Evolutionary conservation across 2,888 invertebrate genomes (phyloP).

Genomic region (Lutraria lutraria): DNA sequence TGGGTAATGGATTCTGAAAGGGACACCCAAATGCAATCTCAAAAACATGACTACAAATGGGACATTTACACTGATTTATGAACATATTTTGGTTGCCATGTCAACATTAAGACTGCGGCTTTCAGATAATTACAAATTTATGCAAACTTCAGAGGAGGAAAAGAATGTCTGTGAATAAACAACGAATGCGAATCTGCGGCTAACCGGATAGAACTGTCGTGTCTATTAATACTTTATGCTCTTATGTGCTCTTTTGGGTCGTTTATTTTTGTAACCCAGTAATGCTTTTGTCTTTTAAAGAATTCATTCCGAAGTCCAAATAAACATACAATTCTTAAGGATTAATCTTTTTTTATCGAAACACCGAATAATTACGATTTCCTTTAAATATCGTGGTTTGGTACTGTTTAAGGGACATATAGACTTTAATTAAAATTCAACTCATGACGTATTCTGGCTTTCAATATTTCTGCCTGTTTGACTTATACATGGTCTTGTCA

Average conservation of each 20-base stretch:
- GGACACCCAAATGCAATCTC: conserved; percentile 47
- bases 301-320: neutral
- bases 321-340: neutral
- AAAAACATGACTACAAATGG: conserved; percentile 35
- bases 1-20: conserved; percentile 48
- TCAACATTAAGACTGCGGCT: conserved; percentile 9
- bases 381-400: neutral
- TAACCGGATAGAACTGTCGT: conserved; percentile 12
- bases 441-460: too few species aligned
- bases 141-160: conserved; percentile 12
- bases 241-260: neutral
- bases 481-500: too few species aligned
- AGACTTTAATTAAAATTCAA: too few species aligned
- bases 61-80: conserved; percentile 38
- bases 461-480: too few species aligned
- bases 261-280: neutral
- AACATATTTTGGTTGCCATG: conserved; percentile 29
- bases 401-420: too few species aligned
- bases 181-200: conserved; percentile 4
- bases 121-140: conserved; percentile 17
- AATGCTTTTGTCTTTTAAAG: neutral
- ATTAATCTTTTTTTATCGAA: neutral
- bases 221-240: neutral
- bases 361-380: neutral
- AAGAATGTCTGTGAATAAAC: conserved; percentile 15